Conservation (phyloP, 2,113 vertebrate genomes). For the Cardinalis cardinalis region DNA sequence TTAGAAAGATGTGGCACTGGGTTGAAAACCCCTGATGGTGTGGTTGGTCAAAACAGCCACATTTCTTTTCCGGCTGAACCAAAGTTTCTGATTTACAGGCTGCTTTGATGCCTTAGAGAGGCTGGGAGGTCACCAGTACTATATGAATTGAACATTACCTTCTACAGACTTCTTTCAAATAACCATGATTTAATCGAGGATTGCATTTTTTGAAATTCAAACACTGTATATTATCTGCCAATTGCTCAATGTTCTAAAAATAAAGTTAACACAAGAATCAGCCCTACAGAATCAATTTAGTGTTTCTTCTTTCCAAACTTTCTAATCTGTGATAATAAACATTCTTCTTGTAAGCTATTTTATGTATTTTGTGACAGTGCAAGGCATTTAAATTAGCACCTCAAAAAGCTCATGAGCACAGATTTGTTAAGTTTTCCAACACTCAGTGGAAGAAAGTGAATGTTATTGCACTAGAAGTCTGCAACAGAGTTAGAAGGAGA, state of each 20-base stretch:
- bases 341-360: background rate
- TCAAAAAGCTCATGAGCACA: background rate
- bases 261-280: background rate
- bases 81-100: background rate
- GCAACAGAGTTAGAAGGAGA: background rate
- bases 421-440: background rate
- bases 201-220: background rate
- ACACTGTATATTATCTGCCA: background rate
- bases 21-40: background rate
- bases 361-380: background rate
- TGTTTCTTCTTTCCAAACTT: background rate
- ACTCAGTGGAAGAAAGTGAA: background rate
- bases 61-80: background rate
- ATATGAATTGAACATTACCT: background rate
- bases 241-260: background rate
- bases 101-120: background rate
- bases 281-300: background rate
- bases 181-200: background rate
- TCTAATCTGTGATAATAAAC: background rate
- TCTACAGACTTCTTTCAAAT: background rate
- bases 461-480: background rate
- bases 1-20: background rate
- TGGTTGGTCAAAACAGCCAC: background rate
- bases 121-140: background rate
- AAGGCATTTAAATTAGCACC: background rate